Evolutionary conservation across 2,888 invertebrate genomes (phyloP).

Genomic region (Acanthosepion pharaonis): DNA sequence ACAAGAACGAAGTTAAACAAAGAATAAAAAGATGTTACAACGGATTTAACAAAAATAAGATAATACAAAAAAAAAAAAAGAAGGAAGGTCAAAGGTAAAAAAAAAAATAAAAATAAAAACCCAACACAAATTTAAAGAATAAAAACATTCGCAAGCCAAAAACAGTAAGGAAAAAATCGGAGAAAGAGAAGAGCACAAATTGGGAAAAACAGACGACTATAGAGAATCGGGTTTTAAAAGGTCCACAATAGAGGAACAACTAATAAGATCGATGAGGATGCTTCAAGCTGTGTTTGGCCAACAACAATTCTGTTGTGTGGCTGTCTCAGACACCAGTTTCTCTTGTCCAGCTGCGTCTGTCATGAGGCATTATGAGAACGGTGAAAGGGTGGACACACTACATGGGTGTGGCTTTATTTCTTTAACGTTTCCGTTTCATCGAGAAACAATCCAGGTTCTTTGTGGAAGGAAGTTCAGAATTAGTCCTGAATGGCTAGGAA

Average conservation of each 20-base stretch:
- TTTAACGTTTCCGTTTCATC: neutral
- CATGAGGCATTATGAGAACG: neutral
- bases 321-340: neutral
- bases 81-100: neutral
- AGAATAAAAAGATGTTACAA: too few relatives aligned
- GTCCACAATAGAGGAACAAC: neutral
- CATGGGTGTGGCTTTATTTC: neutral
- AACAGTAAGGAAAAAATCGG: neutral
- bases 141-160: neutral
- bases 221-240: neutral
- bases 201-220: too few relatives aligned
- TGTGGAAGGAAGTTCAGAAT: neutral
- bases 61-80: neutral
- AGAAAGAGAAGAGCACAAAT: too few relatives aligned
- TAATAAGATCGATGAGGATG: neutral
- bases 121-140: neutral
- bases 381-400: neutral
- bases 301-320: neutral
- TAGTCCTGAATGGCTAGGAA: neutral
- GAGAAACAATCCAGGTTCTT: neutral
- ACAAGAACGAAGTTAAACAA: too few relatives aligned
- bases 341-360: neutral
- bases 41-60: neutral
- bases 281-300: slow-evolving; percentile 16
- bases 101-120: neutral